Evolutionary conservation across 1,140 invertebrate species (phyloP).

Genomic region (Centruroides vittatus): DNA sequence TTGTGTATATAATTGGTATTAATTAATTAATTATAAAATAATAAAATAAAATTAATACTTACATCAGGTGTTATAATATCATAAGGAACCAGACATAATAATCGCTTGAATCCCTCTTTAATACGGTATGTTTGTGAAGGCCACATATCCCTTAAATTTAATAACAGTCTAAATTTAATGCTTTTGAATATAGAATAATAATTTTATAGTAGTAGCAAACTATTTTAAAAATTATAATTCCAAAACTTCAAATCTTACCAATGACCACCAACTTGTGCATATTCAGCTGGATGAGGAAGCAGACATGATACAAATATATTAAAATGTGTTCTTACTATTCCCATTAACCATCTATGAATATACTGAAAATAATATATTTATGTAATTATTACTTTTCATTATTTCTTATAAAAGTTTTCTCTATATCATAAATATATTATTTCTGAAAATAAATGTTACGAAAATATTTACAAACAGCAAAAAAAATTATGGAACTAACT

Average conservation of each 20-base stretch:
- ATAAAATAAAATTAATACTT: not conserved
- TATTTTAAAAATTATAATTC: too few relatives aligned
- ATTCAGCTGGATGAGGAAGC: slow-evolving; percentile 72
- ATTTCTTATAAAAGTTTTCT: not conserved
- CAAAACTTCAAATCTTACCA: slow-evolving; percentile 27
- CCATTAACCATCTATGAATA: slow-evolving; percentile 79
- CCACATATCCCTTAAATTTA: slow-evolving; percentile 20
- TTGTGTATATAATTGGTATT: too few relatives aligned
- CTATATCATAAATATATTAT: too few relatives aligned
- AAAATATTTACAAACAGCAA: too few relatives aligned
- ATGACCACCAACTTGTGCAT: slow-evolving; percentile 57
- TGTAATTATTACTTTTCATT: not conserved
- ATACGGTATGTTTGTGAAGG: slow-evolving; percentile 75
- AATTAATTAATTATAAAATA: too few relatives aligned
- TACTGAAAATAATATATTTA: slow-evolving; percentile 35
- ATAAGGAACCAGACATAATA: slow-evolving; percentile 94
- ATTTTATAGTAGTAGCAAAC: too few relatives aligned
- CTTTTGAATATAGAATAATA: too few relatives aligned
- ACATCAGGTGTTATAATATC: slow-evolving; percentile 86
- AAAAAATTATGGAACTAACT: too few relatives aligned
- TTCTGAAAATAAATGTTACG: too few relatives aligned
- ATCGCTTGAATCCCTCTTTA: slow-evolving; percentile 77
- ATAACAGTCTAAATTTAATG: not conserved
- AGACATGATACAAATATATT: slow-evolving; percentile 74
- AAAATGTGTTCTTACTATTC: slow-evolving; percentile 70